These are phyloP conservation scores for Gnathonemus longibarbis DNA, from an alignment of 2,113 vertebrate species.

Conservation along the genomic window DNA sequence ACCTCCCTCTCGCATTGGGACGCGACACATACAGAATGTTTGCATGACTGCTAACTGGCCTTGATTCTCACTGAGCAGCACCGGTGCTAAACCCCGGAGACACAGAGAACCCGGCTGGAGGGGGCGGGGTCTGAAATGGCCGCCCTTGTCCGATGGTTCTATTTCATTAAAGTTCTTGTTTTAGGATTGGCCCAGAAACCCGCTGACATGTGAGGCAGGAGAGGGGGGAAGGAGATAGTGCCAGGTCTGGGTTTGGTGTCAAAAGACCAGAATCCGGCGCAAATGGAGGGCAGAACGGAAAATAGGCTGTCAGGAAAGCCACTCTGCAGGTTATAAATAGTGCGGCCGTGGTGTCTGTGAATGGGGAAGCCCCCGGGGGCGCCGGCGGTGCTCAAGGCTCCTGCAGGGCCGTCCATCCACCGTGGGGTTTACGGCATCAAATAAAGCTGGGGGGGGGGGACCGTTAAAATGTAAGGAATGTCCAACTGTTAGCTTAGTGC, in stretches of 20 bases:
- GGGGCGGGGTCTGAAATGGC: not conserved
- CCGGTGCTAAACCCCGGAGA: not conserved
- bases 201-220: not conserved
- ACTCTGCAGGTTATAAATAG: not conserved
- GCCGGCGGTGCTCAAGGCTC: conserved; percentile 48
- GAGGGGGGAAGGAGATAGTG: not conserved
- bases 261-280: not conserved
- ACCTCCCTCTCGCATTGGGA: not conserved
- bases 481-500: conserved; percentile 72
- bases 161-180: not conserved
- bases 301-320: not conserved
- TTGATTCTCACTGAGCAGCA: not conserved
- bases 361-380: conserved; percentile 33
- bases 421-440: conserved; percentile 82
- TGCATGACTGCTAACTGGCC: not conserved
- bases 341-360: not conserved
- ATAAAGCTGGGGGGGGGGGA: conserved; percentile 60
- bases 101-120: not conserved
- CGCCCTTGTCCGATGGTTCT: not conserved
- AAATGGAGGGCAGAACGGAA: not conserved
- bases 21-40: not conserved
- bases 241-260: not conserved
- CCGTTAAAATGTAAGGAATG: conserved; percentile 82
- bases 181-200: not conserved
- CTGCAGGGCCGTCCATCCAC: conserved; percentile 69